Conservation (phyloP, 2,797 vertebrate genomes). For the Epinephelus coioides region DNA sequence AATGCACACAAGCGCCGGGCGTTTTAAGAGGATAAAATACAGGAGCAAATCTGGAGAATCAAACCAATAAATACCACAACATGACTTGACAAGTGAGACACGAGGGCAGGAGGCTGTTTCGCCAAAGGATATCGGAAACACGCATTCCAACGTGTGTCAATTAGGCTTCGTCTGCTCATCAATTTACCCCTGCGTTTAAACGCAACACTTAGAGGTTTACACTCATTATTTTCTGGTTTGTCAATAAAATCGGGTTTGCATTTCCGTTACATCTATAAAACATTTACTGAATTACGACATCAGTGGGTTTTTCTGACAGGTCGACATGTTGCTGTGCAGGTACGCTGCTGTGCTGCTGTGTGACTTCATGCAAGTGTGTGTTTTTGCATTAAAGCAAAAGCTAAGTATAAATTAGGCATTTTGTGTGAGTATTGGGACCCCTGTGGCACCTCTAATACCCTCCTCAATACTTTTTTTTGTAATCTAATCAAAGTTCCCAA, state of each 20-base stretch:
- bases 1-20: neutral
- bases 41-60: conserved; percentile 72
- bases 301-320: neutral
- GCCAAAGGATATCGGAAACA: conserved; percentile 76
- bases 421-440: conserved; percentile 44
- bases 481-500: conserved; percentile 82
- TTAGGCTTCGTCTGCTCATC: conserved; percentile 46
- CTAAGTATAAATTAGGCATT: conserved; percentile 42
- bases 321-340: conserved; percentile 1
- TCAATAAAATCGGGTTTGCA: neutral
- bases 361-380: conserved; percentile 23
- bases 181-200: conserved; percentile 38
- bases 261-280: neutral
- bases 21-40: conserved; percentile 49
- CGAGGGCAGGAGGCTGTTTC: conserved; percentile 75
- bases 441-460: conserved; percentile 62
- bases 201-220: conserved; percentile 12
- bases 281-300: neutral
- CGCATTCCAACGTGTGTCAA: conserved; percentile 68
- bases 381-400: conserved; percentile 14
- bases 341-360: conserved; percentile 17
- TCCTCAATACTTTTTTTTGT: conserved; percentile 59
- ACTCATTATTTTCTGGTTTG: conserved; percentile 12
- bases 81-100: conserved; percentile 84
- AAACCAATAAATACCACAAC: conserved; percentile 86